phyloP scores from a whole-genome alignment of 2,797 vertebrate species.

The Poecilia wingei region DNA sequence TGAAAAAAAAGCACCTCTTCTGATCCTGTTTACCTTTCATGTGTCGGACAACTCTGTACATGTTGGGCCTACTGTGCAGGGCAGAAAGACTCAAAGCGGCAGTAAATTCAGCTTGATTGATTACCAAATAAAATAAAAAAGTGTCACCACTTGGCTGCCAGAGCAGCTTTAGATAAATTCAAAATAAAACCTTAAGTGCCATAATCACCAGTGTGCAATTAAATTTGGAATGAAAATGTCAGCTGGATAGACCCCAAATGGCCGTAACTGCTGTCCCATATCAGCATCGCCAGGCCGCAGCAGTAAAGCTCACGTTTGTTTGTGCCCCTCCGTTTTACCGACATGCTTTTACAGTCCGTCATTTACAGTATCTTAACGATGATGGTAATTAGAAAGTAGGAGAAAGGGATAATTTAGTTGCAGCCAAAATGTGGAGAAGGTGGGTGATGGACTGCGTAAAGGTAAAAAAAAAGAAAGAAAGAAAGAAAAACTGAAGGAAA shows the following conservation, averaged over 20 bases:
- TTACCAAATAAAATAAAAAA: constrained; percentile 60
- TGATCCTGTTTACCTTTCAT: background rate
- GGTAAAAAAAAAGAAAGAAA: constrained; percentile 9
- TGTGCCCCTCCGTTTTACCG: constrained; percentile 58
- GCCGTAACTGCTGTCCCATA: constrained; percentile 60
- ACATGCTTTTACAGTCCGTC: constrained; percentile 62
- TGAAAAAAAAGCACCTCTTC: background rate
- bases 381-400: constrained; percentile 62
- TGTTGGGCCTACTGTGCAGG: background rate
- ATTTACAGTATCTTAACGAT: constrained; percentile 68
- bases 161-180: constrained; percentile 71
- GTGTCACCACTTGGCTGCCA: constrained; percentile 48
- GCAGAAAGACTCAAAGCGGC: constrained; percentile 21
- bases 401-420: constrained; percentile 40
- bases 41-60: background rate
- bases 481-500: constrained; percentile 13
- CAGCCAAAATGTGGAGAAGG: constrained; percentile 22
- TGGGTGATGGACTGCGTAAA: constrained; percentile 3
- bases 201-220: constrained; percentile 67
- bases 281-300: constrained; percentile 67
- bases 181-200: constrained; percentile 75
- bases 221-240: constrained; percentile 77
- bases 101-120: constrained; percentile 69
- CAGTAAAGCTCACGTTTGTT: constrained; percentile 70
- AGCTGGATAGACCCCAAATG: constrained; percentile 55